Conservation (phyloP, 2,888 invertebrate genomes). For the Himalopsyche japonica region DNA sequence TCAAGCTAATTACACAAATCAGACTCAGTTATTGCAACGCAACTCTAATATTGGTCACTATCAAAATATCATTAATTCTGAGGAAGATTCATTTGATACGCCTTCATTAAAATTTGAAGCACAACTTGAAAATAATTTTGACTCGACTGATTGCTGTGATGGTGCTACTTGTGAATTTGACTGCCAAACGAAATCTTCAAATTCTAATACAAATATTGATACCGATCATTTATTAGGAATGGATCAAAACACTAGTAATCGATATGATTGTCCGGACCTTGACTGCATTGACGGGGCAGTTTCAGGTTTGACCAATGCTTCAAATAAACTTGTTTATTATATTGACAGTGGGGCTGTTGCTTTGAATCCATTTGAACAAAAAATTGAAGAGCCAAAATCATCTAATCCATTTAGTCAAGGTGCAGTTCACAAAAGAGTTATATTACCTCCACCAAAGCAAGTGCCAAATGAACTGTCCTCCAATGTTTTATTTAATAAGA, state of each 20-base stretch:
- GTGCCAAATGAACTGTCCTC: constrained; percentile 47
- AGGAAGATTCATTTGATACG: constrained; percentile 46
- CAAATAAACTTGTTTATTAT: constrained; percentile 2
- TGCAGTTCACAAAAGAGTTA: not conserved
- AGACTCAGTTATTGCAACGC: not conserved
- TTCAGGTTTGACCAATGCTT: not conserved
- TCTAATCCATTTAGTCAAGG: constrained; percentile 16
- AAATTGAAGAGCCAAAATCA: constrained; percentile 2
- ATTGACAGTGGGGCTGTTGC: constrained; percentile 12
- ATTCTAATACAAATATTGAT: not conserved
- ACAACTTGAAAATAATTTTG: constrained; percentile 64
- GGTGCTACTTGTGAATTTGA: constrained; percentile 54
- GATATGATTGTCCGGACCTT: not conserved
- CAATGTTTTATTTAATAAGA: constrained; percentile 51
- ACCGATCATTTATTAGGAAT: not conserved
- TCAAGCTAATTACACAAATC: not conserved
- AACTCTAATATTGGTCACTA: constrained; percentile 10
- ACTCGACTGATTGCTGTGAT: constrained; percentile 56
- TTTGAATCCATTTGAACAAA: constrained; percentile 13
- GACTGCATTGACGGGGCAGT: not conserved
- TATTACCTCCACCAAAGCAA: constrained; percentile 37
- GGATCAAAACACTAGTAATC: not conserved
- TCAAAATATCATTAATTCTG: constrained; percentile 17
- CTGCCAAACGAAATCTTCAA: constrained; percentile 13
- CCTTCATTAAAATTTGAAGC: constrained; percentile 61